Evolutionary conservation across 2,797 vertebrate genomes (phyloP).

Genomic region (Pipistrellus kuhlii): DNA sequence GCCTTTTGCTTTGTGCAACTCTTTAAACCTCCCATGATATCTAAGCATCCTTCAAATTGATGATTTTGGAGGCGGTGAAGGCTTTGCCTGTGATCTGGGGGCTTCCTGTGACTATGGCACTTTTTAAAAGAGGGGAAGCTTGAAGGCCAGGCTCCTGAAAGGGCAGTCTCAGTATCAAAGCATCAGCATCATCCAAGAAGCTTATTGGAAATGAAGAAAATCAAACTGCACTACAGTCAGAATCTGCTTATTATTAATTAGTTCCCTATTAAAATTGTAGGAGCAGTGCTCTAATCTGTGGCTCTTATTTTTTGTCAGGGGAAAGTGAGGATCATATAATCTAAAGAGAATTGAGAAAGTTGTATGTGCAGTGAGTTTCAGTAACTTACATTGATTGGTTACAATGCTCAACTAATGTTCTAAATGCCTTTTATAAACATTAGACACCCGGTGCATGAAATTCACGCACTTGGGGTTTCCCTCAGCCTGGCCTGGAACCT

Average conservation of each 20-base stretch:
- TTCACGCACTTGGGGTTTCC: too few relatives aligned
- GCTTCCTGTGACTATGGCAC: neutral
- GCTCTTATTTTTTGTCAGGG: neutral
- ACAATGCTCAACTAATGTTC: neutral
- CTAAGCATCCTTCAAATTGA: slow-evolving; percentile 11
- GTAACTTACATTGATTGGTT: neutral
- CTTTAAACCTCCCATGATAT: neutral
- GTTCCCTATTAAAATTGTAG: neutral
- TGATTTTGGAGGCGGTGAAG: neutral
- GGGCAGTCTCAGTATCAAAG: neutral
- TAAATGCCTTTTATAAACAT: neutral
- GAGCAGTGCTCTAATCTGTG: neutral
- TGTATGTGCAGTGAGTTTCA: neutral
- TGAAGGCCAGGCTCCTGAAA: neutral
- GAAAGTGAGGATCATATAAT: neutral
- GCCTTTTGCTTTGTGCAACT: neutral
- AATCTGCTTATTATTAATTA: slow-evolving; percentile 29
- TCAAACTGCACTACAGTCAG: neutral
- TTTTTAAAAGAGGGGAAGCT: neutral
- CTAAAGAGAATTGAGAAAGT: neutral
- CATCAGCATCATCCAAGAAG: neutral
- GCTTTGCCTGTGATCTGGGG: neutral
- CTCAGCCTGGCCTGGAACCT: too few relatives aligned
- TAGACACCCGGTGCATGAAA: too few relatives aligned
- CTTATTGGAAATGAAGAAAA: slow-evolving; percentile 27